Percentiles rank a stretch among this genome's conserved stretches.
phyloP scores from a whole-genome alignment of 2,113 vertebrate species.

The Megaceryle maxima region DNA sequence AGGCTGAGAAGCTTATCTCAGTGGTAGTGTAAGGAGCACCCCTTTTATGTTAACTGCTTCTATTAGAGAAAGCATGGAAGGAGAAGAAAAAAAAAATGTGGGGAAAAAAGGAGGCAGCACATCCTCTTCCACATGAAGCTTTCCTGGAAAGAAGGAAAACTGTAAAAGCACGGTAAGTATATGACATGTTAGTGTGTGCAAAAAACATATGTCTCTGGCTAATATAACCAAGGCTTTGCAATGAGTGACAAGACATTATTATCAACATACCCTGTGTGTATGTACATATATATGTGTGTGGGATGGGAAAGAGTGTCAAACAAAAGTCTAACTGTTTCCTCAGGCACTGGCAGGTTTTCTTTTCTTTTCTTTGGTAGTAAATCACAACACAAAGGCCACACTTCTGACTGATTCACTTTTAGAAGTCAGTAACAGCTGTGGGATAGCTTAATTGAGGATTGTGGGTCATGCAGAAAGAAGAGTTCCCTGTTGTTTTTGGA shows the following conservation, averaged over 20 bases:
- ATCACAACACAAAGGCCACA: background rate
- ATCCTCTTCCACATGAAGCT: background rate
- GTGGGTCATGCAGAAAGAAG: background rate
- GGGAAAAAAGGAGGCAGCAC: background rate
- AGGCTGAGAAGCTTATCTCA: background rate
- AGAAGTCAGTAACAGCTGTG: conserved; percentile 1
- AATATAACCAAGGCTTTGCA: background rate
- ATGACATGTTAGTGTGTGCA: background rate
- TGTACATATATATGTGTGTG: background rate
- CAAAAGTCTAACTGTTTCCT: background rate
- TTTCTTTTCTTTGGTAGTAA: background rate
- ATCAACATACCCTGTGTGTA: background rate
- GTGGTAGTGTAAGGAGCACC: background rate
- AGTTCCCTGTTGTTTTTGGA: background rate
- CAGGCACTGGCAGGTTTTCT: background rate
- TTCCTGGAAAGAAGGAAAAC: background rate
- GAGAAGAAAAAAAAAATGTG: background rate
- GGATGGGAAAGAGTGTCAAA: background rate
- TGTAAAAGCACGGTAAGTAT: background rate
- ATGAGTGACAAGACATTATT: background rate
- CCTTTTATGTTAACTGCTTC: background rate
- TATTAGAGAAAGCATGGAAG: background rate
- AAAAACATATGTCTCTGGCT: background rate
- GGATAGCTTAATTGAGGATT: background rate
- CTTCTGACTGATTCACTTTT: background rate